Percentiles rank a stretch among this genome's conserved stretches.
phyloP scores from a whole-genome alignment of 1,140 invertebrate species.

The Euura lappo region DNA sequence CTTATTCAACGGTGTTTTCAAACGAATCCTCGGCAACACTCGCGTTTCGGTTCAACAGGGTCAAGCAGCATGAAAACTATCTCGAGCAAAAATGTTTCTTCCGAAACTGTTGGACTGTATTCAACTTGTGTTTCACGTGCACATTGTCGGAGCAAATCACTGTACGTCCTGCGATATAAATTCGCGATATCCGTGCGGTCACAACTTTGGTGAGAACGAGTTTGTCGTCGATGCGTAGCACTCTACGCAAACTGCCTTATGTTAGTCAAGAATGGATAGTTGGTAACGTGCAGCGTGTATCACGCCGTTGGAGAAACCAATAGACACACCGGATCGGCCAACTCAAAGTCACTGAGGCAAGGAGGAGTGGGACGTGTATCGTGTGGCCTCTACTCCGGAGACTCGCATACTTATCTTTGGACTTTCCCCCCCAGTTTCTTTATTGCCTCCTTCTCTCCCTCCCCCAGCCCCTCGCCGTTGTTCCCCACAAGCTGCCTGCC shows the following conservation, averaged over 20 bases:
- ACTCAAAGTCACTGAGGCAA: constrained; percentile 3
- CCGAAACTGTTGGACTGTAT: neutral
- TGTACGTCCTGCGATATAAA: too few species aligned
- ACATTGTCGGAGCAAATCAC: neutral
- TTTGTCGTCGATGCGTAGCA: too few species aligned
- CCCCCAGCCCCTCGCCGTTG: constrained; percentile 31
- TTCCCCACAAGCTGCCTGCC: neutral
- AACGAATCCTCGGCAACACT: neutral
- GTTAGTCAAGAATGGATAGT: neutral
- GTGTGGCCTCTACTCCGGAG: neutral
- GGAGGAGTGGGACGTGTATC: constrained; percentile 1
- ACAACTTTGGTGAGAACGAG: too few species aligned
- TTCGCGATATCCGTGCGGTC: too few species aligned
- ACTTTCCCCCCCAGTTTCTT: constrained; percentile 18
- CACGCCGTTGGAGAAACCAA: constrained; percentile 1
- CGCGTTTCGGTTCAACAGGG: neutral
- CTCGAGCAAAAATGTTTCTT: neutral
- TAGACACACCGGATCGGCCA: neutral
- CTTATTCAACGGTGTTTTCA: neutral
- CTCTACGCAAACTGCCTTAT: neutral
- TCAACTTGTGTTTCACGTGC: neutral
- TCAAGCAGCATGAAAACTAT: neutral
- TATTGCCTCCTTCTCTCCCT: constrained; percentile 34
- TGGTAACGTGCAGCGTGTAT: neutral
- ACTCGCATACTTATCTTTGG: constrained; percentile 1